phyloP scores from a whole-genome alignment of 35 echinoderm and acorn worm genomes.

The Holothuria glaberrima region DNA sequence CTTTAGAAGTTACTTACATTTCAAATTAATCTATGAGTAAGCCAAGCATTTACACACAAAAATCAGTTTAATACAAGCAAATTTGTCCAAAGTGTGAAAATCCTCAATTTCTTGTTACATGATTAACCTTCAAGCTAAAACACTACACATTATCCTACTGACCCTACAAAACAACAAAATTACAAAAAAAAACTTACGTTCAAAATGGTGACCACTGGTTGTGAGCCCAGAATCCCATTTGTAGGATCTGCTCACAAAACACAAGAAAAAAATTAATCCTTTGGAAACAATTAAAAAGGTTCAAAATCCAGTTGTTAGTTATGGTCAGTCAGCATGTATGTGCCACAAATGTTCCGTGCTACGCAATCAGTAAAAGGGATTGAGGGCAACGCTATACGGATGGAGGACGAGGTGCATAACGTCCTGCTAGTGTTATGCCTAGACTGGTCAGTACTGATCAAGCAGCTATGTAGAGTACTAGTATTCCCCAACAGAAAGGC shows the following conservation, averaged over 20 bases:
- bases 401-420: not conserved
- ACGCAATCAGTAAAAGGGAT: conserved; percentile 16
- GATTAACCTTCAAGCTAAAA: too few relatives aligned
- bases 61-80: too few relatives aligned
- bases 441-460: conserved; percentile 24
- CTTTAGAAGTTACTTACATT: too few relatives aligned
- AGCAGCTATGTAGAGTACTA: not conserved
- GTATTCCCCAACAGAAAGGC: not conserved
- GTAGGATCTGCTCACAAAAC: conserved; percentile 29
- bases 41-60: too few relatives aligned
- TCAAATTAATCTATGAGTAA: too few relatives aligned
- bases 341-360: conserved; percentile 24
- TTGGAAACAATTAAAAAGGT: conserved; percentile 29
- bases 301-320: not conserved
- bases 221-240: conserved; percentile 38
- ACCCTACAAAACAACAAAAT: not conserved
- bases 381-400: not conserved
- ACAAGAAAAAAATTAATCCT: conserved; percentile 42
- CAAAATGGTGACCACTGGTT: conserved; percentile 50
- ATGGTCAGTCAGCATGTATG: conserved; percentile 32
- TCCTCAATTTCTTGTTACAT: too few relatives aligned
- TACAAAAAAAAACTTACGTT: conserved; percentile 45
- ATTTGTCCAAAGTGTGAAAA: too few relatives aligned
- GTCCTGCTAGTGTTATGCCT: not conserved
- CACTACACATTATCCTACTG: too few relatives aligned